Base-by-base conservation (phyloP, 2,113 vertebrate species). In the Perca fluviatilis region DNA sequence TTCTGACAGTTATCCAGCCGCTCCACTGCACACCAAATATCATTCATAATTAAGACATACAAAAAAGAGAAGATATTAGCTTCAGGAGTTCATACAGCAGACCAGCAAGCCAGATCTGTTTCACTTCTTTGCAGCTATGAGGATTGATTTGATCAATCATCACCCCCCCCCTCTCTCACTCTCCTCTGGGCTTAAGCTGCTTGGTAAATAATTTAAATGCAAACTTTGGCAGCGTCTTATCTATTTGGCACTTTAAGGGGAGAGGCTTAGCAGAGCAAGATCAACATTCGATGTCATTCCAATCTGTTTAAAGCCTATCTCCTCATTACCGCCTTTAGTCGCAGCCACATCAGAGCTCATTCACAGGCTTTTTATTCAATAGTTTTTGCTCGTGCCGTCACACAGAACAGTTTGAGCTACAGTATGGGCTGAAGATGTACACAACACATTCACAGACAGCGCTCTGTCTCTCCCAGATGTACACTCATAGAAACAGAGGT, bases 1-100 rank as follows among this genome's bases (percentile, higher is more conserved):
- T 61, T 51, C 47, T 81, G 83, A 67, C 70, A 74, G 73, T 60
- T 79, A 84, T 68, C 16, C 83, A 88, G 84, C 61, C 72, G 80
- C 83, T 82, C 75, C 40, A 25, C 71, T 13, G 54, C 84, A 87
- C 84, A 21, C 79, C 74, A 90, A 91, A 91, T 87, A 86, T 86
- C 87, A 88, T 88, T 89, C 64, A 91, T 90, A 86, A 91, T 89
- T 84, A 90, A 91, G 87, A 77, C 15, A 0, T 57, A 46, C 64
- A 72, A 84, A 85, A 87, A 87, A 33, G 6, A 79, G 66, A 82
- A 33, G 47, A 75, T 61, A 81, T 85, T 76, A 67, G 78, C 76
- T 76, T 74, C 70, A 81, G 78, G 82, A 75, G 76, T 88, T 65
- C 61, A 78, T 67, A 60, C 74, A 0, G 69, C 30, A 69, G 65